These are phyloP conservation scores for Catajapyx aquilonaris DNA, from an alignment of 1,140 invertebrate species.

Conservation along the genomic window DNA sequence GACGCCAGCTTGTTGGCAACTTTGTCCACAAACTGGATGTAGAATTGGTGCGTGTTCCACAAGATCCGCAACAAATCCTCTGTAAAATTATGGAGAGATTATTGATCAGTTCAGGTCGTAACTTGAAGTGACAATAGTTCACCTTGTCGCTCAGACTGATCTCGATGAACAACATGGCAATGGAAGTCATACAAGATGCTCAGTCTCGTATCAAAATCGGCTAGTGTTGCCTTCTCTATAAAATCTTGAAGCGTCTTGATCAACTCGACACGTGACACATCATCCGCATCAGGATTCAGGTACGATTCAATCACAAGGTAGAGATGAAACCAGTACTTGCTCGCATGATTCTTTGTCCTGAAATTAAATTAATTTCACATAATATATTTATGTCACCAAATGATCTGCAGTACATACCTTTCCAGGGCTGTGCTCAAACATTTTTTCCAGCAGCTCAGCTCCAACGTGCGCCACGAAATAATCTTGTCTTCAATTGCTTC, in stretches of 20 bases:
- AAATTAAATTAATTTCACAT: constrained; percentile 9
- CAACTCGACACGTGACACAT: constrained; percentile 25
- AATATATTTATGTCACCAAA: too few relatives aligned
- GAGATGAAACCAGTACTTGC: constrained; percentile 80
- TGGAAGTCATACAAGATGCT: constrained; percentile 55
- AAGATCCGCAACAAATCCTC: constrained; percentile 40
- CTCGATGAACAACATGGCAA: constrained; percentile 38
- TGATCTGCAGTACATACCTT: too few relatives aligned
- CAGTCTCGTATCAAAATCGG: constrained; percentile 62
- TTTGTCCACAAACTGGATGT: constrained; percentile 46
- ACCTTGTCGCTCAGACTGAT: constrained; percentile 21
- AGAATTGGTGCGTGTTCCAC: constrained; percentile 75
- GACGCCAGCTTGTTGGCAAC: constrained; percentile 40
- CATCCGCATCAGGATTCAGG: constrained; percentile 12
- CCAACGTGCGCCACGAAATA: constrained; percentile 75
- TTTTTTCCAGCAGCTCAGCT: constrained; percentile 68
- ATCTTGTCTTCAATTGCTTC: constrained; percentile 54
- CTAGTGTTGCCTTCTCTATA: constrained; percentile 61
- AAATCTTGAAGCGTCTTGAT: constrained; percentile 41
- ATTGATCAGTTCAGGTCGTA: constrained; percentile 5
- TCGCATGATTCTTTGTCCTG: constrained; percentile 35
- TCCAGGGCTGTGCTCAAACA: constrained; percentile 32
- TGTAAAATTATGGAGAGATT: constrained; percentile 13
- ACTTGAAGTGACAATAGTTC: too few relatives aligned
- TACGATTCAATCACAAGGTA: constrained; percentile 42